phyloP scores from a whole-genome alignment of 2,797 vertebrate genomes.

The Thripadectes ignobilis region DNA sequence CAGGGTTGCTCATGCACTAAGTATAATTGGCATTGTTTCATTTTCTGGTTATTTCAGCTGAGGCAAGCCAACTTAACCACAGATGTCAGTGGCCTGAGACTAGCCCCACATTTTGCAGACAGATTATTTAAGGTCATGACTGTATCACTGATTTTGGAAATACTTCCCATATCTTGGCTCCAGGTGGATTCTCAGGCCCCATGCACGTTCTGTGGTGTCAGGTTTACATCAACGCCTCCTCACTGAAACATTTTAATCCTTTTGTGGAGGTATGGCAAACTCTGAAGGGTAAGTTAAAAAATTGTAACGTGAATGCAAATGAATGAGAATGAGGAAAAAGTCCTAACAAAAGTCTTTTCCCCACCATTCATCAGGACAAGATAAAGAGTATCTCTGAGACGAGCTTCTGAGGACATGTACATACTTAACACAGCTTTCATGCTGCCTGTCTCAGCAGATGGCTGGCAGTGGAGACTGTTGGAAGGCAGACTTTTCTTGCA shows the following conservation, averaged over 20 bases:
- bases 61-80: background rate
- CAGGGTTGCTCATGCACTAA: background rate
- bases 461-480: background rate
- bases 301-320: background rate
- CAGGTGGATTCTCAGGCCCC: background rate
- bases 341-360: background rate
- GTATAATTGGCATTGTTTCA: background rate
- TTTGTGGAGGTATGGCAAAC: background rate
- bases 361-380: background rate
- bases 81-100: background rate
- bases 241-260: background rate
- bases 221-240: background rate
- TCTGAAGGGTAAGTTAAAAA: background rate
- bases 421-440: background rate
- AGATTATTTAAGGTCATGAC: background rate
- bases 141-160: background rate
- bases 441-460: background rate
- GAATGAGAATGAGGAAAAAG: background rate
- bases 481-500: background rate
- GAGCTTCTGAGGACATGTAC: background rate
- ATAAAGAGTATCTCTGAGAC: background rate
- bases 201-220: background rate
- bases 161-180: background rate
- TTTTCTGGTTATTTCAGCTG: background rate
- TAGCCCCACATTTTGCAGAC: background rate